Base-by-base conservation (phyloP, 2,797 vertebrate genomes). In the Spinus olivaceus region DNA sequence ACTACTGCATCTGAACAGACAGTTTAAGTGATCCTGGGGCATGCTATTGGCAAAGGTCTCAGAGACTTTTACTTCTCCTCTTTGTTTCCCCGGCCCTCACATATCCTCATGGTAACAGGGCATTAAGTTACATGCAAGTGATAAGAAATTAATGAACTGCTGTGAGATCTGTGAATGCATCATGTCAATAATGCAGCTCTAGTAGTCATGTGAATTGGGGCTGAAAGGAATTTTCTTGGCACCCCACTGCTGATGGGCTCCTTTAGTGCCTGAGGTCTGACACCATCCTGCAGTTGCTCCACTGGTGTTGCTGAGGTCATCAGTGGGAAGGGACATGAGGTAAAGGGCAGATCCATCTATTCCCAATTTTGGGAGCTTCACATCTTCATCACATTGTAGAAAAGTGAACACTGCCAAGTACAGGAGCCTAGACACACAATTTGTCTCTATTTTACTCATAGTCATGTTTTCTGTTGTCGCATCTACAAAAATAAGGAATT, bases 141-240 rank as follows among this genome's bases (percentile, higher is more conserved):
- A 85, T 65, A 35, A 95, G 65, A 92, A 94, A 89, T 96, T 84
- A 93, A 87, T 89, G 72, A 93, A 61, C 61, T 82, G 53, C 71
- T 81, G 28, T 57, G 54, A 90, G 69, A 66, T 41, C 49, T 80
- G 69, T 49, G 66, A 84, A 41, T 39, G 70, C 33, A 61, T 42
- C 41, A 10, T 12, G 28, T 66, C 73, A 90, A 35, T 82, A 92
- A 89, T 24, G 39, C 80, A 94, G 84, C 44, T 74, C 42, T 22
- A 27, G 44, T 8, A n/a, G 27, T 22, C 41, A 25, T 1, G 9
- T 37, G 56, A 80, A 14, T 4, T 57, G 14, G 21, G 15, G 23
- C 16, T 65, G 59, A 92, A 80, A 56, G 16, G 0, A 72, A 25
- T 70, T 74, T 92, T 78, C 82, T 85, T 69, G 44, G 50, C n/a